These are phyloP conservation scores for Chromoteleia sp. DNA, from an alignment of 2,888 invertebrate species.

Conservation along the genomic window DNA sequence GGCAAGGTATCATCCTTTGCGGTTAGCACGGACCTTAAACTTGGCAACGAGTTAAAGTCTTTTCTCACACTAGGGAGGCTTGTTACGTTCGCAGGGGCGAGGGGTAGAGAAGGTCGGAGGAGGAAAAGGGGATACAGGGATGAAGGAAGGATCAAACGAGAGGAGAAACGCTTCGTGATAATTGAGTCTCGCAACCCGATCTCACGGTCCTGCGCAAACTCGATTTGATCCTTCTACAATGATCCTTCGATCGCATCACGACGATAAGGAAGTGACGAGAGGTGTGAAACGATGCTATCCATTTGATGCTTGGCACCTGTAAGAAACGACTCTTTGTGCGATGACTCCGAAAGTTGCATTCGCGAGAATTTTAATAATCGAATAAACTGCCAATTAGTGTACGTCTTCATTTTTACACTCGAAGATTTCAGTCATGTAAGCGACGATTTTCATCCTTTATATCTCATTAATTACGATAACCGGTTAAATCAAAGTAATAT, in stretches of 20 bases:
- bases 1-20: too few relatives aligned
- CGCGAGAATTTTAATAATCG: constrained; percentile 45
- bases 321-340: constrained; percentile 54
- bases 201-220: constrained; percentile 70
- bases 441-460: background rate
- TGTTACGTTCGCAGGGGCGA: constrained; percentile 74
- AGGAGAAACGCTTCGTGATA: constrained; percentile 67
- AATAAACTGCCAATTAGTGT: constrained; percentile 36
- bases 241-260: constrained; percentile 72
- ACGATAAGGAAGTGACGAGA: constrained; percentile 75
- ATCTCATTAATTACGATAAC: too few relatives aligned
- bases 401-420: background rate
- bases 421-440: background rate
- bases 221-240: constrained; percentile 72
- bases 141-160: constrained; percentile 66
- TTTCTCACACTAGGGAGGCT: constrained; percentile 71
- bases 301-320: constrained; percentile 58
- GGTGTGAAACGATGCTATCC: constrained; percentile 73
- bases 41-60: constrained; percentile 50
- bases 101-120: constrained; percentile 66
- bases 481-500: too few relatives aligned
- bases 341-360: constrained; percentile 30
- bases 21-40: constrained; percentile 35
- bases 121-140: constrained; percentile 60
- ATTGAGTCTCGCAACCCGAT: constrained; percentile 70